phyloP scores from a whole-genome alignment of 2,888 invertebrate genomes.

The Andricus curvator region DNA sequence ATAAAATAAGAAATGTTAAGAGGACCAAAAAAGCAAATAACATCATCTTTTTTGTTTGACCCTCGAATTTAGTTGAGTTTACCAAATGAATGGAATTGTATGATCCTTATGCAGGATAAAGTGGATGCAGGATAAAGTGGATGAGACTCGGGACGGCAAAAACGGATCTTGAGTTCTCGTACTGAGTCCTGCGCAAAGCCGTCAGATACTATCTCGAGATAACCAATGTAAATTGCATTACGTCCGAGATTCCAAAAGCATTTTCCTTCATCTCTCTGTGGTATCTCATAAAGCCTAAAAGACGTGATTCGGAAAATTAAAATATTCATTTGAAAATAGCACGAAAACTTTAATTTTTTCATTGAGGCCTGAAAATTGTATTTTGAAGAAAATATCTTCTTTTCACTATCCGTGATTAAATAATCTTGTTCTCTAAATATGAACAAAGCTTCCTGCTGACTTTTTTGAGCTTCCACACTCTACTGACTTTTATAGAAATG shows the following conservation, averaged over 20 bases:
- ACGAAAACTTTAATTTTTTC: background rate
- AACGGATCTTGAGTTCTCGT: conserved; percentile 41
- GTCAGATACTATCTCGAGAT: conserved; percentile 45
- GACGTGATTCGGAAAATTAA: background rate
- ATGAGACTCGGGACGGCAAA: conserved; percentile 7
- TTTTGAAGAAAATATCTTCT: background rate
- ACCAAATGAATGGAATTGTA: background rate
- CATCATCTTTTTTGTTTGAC: too few relatives aligned
- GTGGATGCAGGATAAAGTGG: conserved; percentile 6
- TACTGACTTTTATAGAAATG: background rate
- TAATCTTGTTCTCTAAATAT: background rate
- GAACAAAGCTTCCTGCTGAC: background rate
- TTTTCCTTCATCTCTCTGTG: conserved; percentile 13
- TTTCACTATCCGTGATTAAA: background rate
- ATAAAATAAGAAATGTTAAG: too few relatives aligned
- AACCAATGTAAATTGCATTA: conserved; percentile 46
- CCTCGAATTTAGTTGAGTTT: background rate
- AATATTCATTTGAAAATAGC: background rate
- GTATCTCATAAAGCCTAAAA: background rate
- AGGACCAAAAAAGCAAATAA: too few relatives aligned
- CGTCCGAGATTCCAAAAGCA: conserved; percentile 26
- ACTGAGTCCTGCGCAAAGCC: conserved; percentile 33
- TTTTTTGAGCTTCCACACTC: background rate
- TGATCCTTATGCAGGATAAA: conserved; percentile 1
- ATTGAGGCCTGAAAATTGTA: too few relatives aligned